These are phyloP conservation scores for Hyposoter dolosus DNA, from an alignment of 2,888 invertebrate species.

Conservation along the genomic window DNA sequence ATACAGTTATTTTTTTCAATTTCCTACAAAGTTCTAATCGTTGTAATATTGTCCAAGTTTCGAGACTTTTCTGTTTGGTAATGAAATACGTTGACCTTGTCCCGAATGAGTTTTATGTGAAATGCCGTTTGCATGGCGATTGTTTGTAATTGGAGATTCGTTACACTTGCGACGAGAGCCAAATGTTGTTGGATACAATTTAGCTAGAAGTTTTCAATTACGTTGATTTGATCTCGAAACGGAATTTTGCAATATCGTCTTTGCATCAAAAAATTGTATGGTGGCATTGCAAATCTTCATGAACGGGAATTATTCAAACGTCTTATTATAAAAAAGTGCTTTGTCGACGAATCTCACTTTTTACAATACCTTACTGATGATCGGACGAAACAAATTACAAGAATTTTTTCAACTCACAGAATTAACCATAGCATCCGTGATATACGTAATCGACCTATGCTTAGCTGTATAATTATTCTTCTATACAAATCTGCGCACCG, in stretches of 20 bases:
- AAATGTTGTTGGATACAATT: slow-evolving; percentile 7
- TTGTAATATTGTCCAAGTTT: slow-evolving; percentile 48
- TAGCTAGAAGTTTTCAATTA: not conserved
- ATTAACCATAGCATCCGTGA: slow-evolving; percentile 48
- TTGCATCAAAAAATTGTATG: not conserved
- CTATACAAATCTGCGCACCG: slow-evolving; percentile 69
- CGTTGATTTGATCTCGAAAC: not conserved
- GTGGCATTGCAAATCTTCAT: not conserved
- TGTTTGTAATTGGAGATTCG: slow-evolving; percentile 7
- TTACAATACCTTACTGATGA: not conserved
- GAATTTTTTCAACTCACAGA: slow-evolving; percentile 24
- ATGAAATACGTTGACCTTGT: not conserved
- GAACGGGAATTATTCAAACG: not conserved
- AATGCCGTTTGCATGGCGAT: not conserved
- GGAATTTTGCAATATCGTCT: not conserved
- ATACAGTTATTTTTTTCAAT: slow-evolving; percentile 32
- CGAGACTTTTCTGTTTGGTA: slow-evolving; percentile 21
- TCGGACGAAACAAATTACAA: not conserved
- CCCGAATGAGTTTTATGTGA: not conserved
- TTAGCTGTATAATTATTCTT: slow-evolving; percentile 53
- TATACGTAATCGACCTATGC: slow-evolving; percentile 39
- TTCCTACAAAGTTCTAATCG: slow-evolving; percentile 11
- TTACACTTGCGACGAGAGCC: not conserved
- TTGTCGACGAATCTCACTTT: not conserved
- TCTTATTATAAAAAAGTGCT: not conserved